Base-by-base conservation (phyloP, 1,140 invertebrate genomes). In the Nebria ingens region DNA sequence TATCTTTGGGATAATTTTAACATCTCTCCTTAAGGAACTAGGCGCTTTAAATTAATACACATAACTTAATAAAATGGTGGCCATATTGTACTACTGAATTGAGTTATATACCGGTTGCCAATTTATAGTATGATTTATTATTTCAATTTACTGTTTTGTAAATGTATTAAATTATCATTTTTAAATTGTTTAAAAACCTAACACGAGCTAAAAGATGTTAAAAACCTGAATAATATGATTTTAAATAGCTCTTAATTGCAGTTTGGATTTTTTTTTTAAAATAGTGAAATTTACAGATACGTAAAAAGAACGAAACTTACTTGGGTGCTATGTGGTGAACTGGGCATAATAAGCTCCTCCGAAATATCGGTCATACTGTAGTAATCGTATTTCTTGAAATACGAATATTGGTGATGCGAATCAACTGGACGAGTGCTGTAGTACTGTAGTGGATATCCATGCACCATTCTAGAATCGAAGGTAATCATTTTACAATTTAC, bases 401-500 rank as follows among this genome's bases (percentile, higher is more conserved):
- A 38, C 55, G 55, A 23, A 61, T 62, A 55, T 64, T 65, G 9
- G 56, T 49, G n/a, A 20, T 45, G 23, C 29, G 54, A 40, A n/a
- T 20, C 19, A 29, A 52, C 45, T 22, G 19, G 61, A 12, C 23
- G 53, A 17, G 52, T 42, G 29, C 42, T 19, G 58, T 63, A 66
- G 49, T 66, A 68, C 9, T 64, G 62, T 19, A 70, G 53, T 9
- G 68, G 68, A 61, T 61, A 65, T 4, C 67, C 68, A 29, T 64
- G 65, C 19, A 68, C 53, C 59, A 68, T 62, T 53, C 66, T 68
- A 52, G 62, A 57, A 59, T 64, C 59, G 56, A 55, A 62, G 29
- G 59, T 19, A 56, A 63, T 59, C 67, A 68, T 68, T 49, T 19
- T 57, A n/a, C n/a, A n/a, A n/a, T n/a, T n/a, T n/a, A n/a, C n/a